These are phyloP conservation scores for Pantelozetes paolii DNA, from an alignment of 2,888 invertebrate species.

Conservation along the genomic window DNA sequence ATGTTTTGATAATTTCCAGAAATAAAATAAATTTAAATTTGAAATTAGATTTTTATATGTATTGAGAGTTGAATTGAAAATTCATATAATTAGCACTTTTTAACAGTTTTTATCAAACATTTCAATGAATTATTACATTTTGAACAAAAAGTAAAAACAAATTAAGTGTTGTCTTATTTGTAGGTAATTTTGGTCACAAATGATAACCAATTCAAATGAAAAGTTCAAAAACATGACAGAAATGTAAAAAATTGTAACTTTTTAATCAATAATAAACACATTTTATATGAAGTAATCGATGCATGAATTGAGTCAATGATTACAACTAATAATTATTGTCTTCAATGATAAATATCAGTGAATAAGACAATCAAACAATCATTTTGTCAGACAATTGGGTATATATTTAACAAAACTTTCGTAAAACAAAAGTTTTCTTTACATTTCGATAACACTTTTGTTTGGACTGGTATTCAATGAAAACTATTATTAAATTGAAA, in stretches of 20 bases:
- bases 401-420: not conserved
- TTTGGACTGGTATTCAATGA: too few species aligned
- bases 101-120: too few species aligned
- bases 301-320: not conserved
- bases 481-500: too few species aligned
- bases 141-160: not conserved
- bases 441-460: too few species aligned
- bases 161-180: not conserved
- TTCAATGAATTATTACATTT: too few species aligned
- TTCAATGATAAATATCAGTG: not conserved
- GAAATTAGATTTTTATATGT: too few species aligned
- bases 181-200: not conserved
- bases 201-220: too few species aligned
- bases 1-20: not conserved
- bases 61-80: too few species aligned
- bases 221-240: slow-evolving; percentile 11
- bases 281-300: not conserved
- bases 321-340: not conserved
- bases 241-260: too few species aligned
- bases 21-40: too few species aligned
- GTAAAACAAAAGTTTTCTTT: too few species aligned
- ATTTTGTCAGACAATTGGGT: not conserved
- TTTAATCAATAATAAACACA: not conserved
- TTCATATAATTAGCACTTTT: too few species aligned
- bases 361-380: not conserved